Evolutionary conservation across 2,888 invertebrate genomes (phyloP), one percentile per base, ranked within the genome.

Genomic region (Dorcus parallelipipedus): DNA sequence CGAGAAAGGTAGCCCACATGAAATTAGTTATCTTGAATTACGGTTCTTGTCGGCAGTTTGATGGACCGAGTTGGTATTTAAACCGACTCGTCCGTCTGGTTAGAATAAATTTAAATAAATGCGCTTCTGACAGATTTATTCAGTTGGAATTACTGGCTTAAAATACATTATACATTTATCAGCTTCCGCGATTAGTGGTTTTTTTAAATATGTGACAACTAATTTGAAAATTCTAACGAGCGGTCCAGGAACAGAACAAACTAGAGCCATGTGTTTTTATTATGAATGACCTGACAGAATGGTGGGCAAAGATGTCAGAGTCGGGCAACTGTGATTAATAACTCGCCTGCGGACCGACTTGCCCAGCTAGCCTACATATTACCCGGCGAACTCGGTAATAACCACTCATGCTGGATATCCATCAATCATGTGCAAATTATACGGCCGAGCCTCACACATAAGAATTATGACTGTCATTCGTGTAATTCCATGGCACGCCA

Each of bases 371-470:
- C 72, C 70, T 72, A 71, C 71, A 71, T 72, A 72, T 73, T 73
- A 73, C 68, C 71, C 65, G 69, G 49, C 69, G 63, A 66, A 67
- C 69, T 68, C 68, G 67, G 72, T 75, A 75, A 75, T 75, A 75
- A 76, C 73, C 74, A 72, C 74, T 74, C 73, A 72, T 69, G 72
- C 68, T 72, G 73, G 69, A 71, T 70, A 73, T 70, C 72, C 76
- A 75, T 76, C 76, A 74, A 76, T 76, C 76, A 76, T 71, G 72
- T 71, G 73, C 73, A 76, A 76, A 76, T 76, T 75, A 75, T 71
- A 74, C 71, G 69, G 71, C 66, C 70, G 68, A 70, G 72, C 66
- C 74, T 72, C 73, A 70, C 74, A 74, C 73, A 68, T 74, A 74
- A 74, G 73, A 76, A 76, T 76, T 75, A 76, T 72, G 71, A 73